A percentile compares a stretch with the other conserved stretches of the same genome.
phyloP scores from a whole-genome alignment of 2,888 invertebrate genomes.

The Drosophila nr. perissopoda region DNA sequence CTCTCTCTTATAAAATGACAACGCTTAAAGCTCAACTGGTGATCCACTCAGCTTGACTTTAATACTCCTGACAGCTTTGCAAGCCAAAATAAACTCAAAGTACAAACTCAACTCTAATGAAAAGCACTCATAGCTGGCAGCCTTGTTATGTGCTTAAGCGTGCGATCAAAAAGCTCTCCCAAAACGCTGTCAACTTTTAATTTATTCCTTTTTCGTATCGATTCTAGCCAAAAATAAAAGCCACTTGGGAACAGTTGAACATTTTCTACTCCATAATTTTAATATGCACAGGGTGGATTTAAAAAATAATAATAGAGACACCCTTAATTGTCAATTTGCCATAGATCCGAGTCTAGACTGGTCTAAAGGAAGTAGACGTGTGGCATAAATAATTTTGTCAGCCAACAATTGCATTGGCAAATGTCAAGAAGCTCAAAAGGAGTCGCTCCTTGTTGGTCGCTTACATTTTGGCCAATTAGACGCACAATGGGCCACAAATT shows the following conservation, averaged over 20 bases:
- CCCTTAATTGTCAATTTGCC: not conserved
- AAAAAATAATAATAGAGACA: not conserved
- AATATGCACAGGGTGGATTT: not conserved
- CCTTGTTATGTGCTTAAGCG: not conserved
- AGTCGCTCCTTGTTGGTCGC: conserved; percentile 39
- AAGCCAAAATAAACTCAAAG: not conserved
- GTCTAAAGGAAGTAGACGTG: conserved; percentile 2
- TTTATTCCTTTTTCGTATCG: not conserved
- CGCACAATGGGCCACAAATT: conserved; percentile 74
- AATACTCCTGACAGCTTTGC: not conserved
- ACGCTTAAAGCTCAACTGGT: not conserved
- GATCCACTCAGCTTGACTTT: not conserved
- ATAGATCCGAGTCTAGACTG: conserved; percentile 12
- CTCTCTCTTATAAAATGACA: not conserved
- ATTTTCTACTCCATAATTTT: not conserved
- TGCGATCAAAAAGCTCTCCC: not conserved
- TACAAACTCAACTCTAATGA: not conserved
- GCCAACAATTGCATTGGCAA: conserved; percentile 1
- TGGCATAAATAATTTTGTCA: conserved; percentile 19
- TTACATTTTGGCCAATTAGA: conserved; percentile 75
- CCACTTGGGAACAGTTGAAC: not conserved
- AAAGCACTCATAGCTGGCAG: not conserved
- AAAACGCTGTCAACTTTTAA: not conserved
- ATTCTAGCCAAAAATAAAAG: not conserved
- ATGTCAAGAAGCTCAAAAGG: conserved; percentile 10